phyloP scores from a whole-genome alignment of 2,797 vertebrate genomes.

The Cebuella pygmaea region DNA sequence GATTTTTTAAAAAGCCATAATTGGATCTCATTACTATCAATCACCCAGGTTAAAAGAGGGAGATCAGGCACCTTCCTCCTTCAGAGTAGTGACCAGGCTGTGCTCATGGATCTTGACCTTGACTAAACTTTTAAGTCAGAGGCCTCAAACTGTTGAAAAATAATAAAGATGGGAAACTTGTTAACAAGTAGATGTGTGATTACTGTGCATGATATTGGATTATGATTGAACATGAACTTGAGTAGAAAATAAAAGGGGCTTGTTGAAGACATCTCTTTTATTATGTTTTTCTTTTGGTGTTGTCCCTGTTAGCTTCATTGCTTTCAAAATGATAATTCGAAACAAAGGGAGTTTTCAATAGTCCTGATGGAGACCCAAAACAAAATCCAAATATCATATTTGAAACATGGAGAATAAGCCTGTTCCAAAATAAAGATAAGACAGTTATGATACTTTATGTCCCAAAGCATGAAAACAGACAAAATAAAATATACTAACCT shows the following conservation, averaged over 20 bases:
- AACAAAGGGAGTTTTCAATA: neutral
- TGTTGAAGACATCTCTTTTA: neutral
- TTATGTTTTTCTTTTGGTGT: neutral
- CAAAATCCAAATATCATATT: conserved; percentile 23
- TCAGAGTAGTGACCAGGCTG: neutral
- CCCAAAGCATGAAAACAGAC: neutral
- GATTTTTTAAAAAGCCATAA: neutral
- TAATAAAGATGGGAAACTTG: neutral
- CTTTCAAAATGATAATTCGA: conserved; percentile 44
- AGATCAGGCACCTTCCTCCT: neutral
- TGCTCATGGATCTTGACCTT: neutral
- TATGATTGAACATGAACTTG: conserved; percentile 12
- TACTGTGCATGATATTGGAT: neutral
- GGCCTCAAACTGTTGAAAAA: neutral
- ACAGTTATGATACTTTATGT: neutral
- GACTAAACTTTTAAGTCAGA: neutral
- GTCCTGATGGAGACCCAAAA: neutral
- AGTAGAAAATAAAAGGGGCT: conserved; percentile 18
- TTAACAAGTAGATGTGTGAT: neutral
- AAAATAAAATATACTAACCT: conserved; percentile 22
- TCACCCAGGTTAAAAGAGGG: neutral
- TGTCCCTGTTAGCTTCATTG: neutral
- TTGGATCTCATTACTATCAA: neutral
- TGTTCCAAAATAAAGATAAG: conserved; percentile 4
- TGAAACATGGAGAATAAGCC: neutral